A percentile compares a stretch with the other conserved stretches of the same genome.
Conservation (phyloP, 2,888 invertebrate species). For the Deilephila elpenor region DNA sequence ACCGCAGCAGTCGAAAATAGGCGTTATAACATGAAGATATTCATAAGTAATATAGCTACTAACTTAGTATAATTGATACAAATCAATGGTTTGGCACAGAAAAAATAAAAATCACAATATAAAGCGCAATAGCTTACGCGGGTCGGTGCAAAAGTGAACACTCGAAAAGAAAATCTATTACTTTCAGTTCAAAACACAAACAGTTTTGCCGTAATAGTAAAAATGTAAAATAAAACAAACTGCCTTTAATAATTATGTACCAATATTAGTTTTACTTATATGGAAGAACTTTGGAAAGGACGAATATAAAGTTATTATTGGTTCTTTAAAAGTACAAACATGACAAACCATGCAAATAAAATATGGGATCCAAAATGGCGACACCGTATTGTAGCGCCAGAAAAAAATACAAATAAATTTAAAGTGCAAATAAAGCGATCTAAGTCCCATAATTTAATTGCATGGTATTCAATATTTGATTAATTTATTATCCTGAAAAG, state of each 20-base stretch:
- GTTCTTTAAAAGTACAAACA: not conserved
- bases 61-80: slow-evolving; percentile 11
- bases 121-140: slow-evolving; percentile 2
- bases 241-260: not conserved
- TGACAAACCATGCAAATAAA: not conserved
- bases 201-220: not conserved
- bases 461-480: not conserved
- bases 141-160: not conserved
- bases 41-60: not conserved
- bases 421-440: not conserved
- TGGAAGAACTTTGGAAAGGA: not conserved
- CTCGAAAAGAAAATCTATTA: not conserved
- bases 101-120: slow-evolving; percentile 11
- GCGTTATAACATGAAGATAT: not conserved
- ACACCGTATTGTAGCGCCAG: not conserved
- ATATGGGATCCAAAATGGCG: not conserved
- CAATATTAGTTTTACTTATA: not conserved
- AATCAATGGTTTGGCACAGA: slow-evolving; percentile 17
- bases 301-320: not conserved
- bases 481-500: not conserved
- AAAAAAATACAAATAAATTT: not conserved
- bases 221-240: not conserved
- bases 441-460: not conserved
- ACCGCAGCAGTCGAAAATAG: slow-evolving; percentile 8
- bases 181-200: not conserved